phyloP scores from a whole-genome alignment of 2,888 invertebrate species.

The Thecophora atra region DNA sequence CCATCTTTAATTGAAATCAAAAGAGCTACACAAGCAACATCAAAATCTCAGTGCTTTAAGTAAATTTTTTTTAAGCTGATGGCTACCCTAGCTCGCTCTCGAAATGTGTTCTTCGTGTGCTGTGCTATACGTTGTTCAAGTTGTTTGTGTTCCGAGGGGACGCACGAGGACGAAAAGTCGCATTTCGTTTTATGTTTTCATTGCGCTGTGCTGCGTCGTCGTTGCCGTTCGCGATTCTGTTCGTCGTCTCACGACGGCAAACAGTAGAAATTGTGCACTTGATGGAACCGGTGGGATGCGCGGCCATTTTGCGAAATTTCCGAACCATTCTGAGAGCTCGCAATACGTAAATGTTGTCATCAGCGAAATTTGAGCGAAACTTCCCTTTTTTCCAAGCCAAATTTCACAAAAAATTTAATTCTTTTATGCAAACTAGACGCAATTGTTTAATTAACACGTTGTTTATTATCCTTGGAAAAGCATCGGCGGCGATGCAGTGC shows the following conservation, averaged over 20 bases:
- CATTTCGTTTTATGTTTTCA: slow-evolving; percentile 29
- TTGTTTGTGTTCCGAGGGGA: background rate
- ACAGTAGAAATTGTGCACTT: slow-evolving; percentile 56
- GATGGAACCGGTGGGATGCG: slow-evolving; percentile 52
- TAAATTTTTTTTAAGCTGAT: too few species aligned
- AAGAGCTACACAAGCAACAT: too few species aligned
- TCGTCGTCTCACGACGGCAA: slow-evolving; percentile 19
- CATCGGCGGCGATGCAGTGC: background rate
- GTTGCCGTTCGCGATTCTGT: background rate
- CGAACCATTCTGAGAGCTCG: slow-evolving; percentile 5
- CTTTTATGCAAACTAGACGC: background rate
- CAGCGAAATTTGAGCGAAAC: slow-evolving; percentile 11
- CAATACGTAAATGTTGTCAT: slow-evolving; percentile 24
- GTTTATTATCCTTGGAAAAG: background rate
- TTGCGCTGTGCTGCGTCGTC: background rate
- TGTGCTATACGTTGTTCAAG: slow-evolving; percentile 6
- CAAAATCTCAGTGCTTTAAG: too few species aligned
- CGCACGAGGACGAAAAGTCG: background rate
- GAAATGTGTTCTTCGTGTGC: background rate
- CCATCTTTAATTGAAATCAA: too few species aligned
- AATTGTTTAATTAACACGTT: background rate
- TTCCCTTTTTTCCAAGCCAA: background rate
- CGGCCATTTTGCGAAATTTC: slow-evolving; percentile 40
- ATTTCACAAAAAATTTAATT: background rate
- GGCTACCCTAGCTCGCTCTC: too few species aligned